Conservation (phyloP, 2,113 vertebrate species). For the Phyllostomus hastatus region DNA sequence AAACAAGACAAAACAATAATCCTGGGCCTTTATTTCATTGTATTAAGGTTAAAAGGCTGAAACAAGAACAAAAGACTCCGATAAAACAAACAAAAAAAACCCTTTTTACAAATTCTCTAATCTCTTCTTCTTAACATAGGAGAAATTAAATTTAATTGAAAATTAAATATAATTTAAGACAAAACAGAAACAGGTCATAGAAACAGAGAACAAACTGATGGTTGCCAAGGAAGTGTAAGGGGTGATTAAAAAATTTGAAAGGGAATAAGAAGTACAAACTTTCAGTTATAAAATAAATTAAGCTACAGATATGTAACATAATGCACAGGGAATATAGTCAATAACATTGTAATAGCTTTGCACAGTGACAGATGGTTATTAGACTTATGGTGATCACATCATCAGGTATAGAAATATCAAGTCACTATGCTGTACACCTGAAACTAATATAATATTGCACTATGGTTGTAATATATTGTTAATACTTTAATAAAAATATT, state of each 20-base stretch:
- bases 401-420: background rate
- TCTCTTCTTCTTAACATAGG: background rate
- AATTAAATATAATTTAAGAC: background rate
- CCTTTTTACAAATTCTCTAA: background rate
- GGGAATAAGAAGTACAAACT: background rate
- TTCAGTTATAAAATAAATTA: background rate
- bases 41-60: background rate
- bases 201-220: background rate
- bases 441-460: background rate
- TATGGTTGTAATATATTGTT: background rate
- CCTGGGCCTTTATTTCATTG: background rate
- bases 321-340: background rate
- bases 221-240: background rate
- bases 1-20: background rate
- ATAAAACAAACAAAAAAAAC: background rate
- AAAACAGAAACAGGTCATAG: background rate
- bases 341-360: background rate
- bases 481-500: background rate
- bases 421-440: background rate
- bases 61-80: background rate
- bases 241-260: background rate
- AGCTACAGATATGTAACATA: background rate
- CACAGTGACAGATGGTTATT: background rate
- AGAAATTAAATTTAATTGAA: background rate
- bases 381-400: background rate